These are phyloP conservation scores for Eristalis intricaria DNA, from an alignment of 2,888 invertebrate species.

Conservation along the genomic window DNA sequence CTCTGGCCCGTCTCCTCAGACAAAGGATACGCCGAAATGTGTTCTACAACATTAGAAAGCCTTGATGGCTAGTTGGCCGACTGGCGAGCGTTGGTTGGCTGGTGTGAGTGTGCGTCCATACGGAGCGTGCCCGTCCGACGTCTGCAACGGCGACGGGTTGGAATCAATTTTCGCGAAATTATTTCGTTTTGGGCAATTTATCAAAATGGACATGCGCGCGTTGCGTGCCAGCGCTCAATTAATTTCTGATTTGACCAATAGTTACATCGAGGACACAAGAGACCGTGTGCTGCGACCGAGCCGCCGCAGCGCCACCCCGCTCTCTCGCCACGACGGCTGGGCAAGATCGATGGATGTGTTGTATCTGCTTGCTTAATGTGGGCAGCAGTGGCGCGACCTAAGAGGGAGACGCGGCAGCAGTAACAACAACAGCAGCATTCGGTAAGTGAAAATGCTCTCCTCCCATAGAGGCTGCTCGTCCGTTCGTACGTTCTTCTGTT, in stretches of 20 bases:
- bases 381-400: conserved; percentile 38
- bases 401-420: conserved; percentile 1
- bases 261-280: conserved; percentile 68
- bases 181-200: conserved; percentile 74
- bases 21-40: conserved; percentile 70
- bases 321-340: background rate
- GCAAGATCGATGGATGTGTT: conserved; percentile 60
- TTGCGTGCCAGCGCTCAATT: conserved; percentile 74
- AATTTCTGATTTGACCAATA: conserved; percentile 74
- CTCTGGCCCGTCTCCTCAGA: conserved; percentile 15
- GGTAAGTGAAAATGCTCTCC: conserved; percentile 57
- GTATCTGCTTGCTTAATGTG: conserved; percentile 64
- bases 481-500: background rate
- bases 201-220: conserved; percentile 74
- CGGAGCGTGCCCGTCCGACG: background rate
- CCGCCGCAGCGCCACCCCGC: background rate
- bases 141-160: conserved; percentile 10
- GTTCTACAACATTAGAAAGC: conserved; percentile 71
- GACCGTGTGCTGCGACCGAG: background rate
- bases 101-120: background rate
- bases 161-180: conserved; percentile 73
- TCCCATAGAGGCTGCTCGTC: background rate
- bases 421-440: conserved; percentile 2
- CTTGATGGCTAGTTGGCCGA: conserved; percentile 2
- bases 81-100: background rate